Base-by-base conservation (phyloP, 2,888 invertebrate species). In the Teleiodes luculella region DNA sequence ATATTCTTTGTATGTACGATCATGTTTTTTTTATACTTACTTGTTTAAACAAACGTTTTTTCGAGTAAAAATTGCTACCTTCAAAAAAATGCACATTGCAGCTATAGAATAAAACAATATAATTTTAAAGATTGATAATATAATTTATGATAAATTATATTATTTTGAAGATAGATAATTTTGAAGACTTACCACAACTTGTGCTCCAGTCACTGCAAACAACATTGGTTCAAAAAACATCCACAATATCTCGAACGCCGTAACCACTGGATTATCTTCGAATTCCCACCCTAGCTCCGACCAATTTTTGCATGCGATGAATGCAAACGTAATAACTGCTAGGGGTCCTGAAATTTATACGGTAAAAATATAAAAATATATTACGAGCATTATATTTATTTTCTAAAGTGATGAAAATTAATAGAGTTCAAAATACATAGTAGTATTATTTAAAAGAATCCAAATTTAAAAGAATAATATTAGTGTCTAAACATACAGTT, bases 181-280 rank as follows among this genome's bases (percentile, higher is more conserved):
- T 35, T 13, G 5, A n/a, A 35, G 10, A 35, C 48, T 20, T 57
- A 84, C 83, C 68, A 93, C 93, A 46, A 97, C 92, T 72, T 95
- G 94, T 2, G 96, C 93, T 1, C 97, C 97, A 39, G 97, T 97
- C 14, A 97, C 90, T 10, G 95, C 95, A 78, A 97, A 97, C 8
- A 97, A 88, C 59, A 97, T 93, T 0, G 97, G 97, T 79, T 97
- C 96, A 76, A 96, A 95, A 52, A 97, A 91, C 93, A 95, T 94
- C 97, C 97, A 97, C 72, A 96, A 92, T 54, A 95, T 93, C 73
- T 94, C 95, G 67, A 96, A 95, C 7, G 95, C 93, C 0, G 94
- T 94, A 0, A 93, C 92, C 0, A 96, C 94, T 0, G 94, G 94
- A 79, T 95, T 95, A 58, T 94, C 94, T 62, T 94, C 94, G 24